Percentiles rank a stretch among this genome's conserved stretches.
Conservation (phyloP, 2,888 invertebrate species). For the Diaphora mendica region DNA sequence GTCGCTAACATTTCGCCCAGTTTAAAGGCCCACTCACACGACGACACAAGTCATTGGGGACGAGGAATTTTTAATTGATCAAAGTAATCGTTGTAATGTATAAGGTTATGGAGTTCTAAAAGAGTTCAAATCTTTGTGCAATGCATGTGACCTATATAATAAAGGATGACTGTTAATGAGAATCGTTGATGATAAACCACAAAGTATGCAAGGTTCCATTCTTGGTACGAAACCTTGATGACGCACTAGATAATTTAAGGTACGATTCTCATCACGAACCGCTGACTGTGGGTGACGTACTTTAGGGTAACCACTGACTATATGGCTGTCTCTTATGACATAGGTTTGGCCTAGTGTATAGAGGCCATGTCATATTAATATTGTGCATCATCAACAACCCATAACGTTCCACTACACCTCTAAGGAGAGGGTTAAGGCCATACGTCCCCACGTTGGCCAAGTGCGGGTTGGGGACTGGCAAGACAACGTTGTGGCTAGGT, state of each 20-base stretch:
- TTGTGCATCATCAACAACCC: too few species aligned
- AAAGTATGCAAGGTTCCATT: background rate
- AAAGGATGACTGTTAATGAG: background rate
- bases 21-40: background rate
- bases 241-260: background rate
- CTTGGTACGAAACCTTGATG: background rate
- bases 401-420: too few species aligned
- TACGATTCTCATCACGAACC: background rate
- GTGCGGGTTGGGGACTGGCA: too few species aligned
- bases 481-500: too few species aligned
- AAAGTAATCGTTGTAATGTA: conserved; percentile 27
- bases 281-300: background rate
- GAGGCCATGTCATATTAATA: too few species aligned
- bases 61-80: conserved; percentile 36
- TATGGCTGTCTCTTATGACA: too few species aligned
- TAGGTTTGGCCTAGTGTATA: too few species aligned
- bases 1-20: conserved; percentile 2
- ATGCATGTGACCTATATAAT: background rate
- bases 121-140: background rate
- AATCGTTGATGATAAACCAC: background rate
- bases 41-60: conserved; percentile 32
- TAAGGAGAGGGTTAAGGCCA: too few species aligned
- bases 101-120: conserved; percentile 16
- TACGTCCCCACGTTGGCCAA: too few species aligned
- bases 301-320: background rate